Base-by-base conservation (phyloP, 2,888 invertebrate genomes). In the Diogma glabrata region DNA sequence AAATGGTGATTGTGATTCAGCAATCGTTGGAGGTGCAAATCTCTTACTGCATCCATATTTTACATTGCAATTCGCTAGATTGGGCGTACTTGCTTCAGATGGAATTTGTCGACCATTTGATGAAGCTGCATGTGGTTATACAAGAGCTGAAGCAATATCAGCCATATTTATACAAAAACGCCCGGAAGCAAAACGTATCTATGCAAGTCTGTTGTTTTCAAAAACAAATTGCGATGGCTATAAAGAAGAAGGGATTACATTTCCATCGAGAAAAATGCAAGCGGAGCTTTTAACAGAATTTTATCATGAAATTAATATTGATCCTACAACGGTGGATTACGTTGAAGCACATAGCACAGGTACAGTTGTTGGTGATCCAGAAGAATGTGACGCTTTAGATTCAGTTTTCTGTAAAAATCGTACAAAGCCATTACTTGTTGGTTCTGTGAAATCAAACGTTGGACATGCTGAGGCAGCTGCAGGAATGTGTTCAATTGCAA, bases 41-140 rank as follows among this genome's bases (percentile, higher is more conserved):
- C 70, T 96, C 22, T 84, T 87, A 59, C 73, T 94, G 2, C 89
- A 91, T 72, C 93, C 95, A 19, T 84, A 82, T 55, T 84, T 89
- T 0, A 87, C 94, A 0, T 71, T 93, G 43, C 93, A 94, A 71
- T 96, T 95, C 70, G 77, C 80, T 2, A 75, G 82, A 60, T 72
- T 83, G 66, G 86, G 86, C 52, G 86, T 87, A 61, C 67, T 96
- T 5, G 86, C 93, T 3, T 71, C 78, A 0, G 87, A 93, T 56
- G 95, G 96, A 0, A 77, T 77, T 47, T 95, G 95, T 69, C 89
- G 90, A 63, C 84, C 88, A 36, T 96, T 97, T 64, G 96, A 97
- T 69, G 81, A 81, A 56, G 75, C 78, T 49, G 88, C 84, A 17
- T 77, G 83, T 59, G 91, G 92, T 0, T 92, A 91, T 60, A 84